These are phyloP conservation scores for Martes martes DNA, from an alignment of 2,113 vertebrate genomes.

Conservation along the genomic window DNA sequence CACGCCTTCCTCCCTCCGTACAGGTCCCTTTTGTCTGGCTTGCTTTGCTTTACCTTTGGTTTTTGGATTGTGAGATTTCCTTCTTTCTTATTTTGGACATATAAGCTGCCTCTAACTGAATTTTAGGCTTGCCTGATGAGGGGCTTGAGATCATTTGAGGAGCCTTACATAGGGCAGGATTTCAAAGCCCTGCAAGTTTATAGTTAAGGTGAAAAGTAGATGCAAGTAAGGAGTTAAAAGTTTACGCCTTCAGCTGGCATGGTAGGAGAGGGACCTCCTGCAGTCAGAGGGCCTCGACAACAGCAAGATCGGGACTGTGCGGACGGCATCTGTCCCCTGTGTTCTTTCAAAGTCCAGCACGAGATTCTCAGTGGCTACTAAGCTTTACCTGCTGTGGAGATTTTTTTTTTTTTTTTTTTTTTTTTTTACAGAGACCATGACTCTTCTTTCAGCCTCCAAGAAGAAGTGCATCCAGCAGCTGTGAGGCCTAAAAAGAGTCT, in stretches of 20 bases:
- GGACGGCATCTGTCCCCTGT: background rate
- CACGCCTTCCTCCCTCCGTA: background rate
- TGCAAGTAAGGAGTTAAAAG: background rate
- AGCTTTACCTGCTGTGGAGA: background rate
- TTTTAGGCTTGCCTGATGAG: background rate
- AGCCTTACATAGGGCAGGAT: background rate
- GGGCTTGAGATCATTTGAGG: background rate
- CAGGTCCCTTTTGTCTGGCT: background rate
- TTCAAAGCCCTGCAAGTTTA: background rate
- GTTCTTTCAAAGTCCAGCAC: background rate
- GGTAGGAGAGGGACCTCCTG: background rate
- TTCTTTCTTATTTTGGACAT: background rate
- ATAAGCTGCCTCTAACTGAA: background rate
- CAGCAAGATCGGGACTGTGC: background rate
- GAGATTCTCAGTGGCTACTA: background rate
- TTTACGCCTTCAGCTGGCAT: background rate
- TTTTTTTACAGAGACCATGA: background rate
- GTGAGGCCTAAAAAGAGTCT: background rate
- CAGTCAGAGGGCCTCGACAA: background rate
- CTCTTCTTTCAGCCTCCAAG: background rate
- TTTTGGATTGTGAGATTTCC: background rate
- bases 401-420: background rate
- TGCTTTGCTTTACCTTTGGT: background rate
- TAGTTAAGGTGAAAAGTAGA: constrained; percentile 10
- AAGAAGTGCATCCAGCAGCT: background rate